phyloP scores from a whole-genome alignment of 2,888 invertebrate species.

The Drosophila lacicola region DNA sequence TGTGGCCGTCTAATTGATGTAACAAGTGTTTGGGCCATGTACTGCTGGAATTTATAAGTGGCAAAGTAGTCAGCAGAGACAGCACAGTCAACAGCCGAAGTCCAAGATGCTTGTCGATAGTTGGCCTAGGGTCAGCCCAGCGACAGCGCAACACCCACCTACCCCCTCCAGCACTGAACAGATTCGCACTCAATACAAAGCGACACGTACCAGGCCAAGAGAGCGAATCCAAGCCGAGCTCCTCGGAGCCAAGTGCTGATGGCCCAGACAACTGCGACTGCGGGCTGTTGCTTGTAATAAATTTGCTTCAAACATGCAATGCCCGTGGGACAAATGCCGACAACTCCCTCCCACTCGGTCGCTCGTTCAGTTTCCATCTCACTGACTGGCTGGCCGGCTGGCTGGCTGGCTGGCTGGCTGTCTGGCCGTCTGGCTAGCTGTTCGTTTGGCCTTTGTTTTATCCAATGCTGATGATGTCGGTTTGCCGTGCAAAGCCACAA shows the following conservation, averaged over 20 bases:
- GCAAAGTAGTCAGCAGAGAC: slow-evolving; percentile 73
- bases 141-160: slow-evolving; percentile 23
- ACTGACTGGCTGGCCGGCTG: slow-evolving; percentile 27
- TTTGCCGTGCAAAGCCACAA: slow-evolving; percentile 80
- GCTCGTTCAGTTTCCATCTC: slow-evolving; percentile 17
- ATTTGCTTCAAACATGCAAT: slow-evolving; percentile 79
- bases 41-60: slow-evolving; percentile 80
- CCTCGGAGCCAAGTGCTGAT: slow-evolving; percentile 70
- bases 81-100: slow-evolving; percentile 61
- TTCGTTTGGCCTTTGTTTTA: slow-evolving; percentile 74
- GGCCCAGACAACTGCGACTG: slow-evolving; percentile 74
- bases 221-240: slow-evolving; percentile 25
- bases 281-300: slow-evolving; percentile 78
- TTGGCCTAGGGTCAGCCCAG: slow-evolving; percentile 59
- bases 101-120: slow-evolving; percentile 77
- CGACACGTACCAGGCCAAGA: slow-evolving; percentile 62
- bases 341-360: slow-evolving; percentile 40
- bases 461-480: slow-evolving; percentile 76
- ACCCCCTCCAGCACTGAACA: slow-evolving; percentile 20
- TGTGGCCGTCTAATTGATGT: slow-evolving; percentile 82
- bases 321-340: slow-evolving; percentile 76
- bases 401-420: slow-evolving; percentile 8
- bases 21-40: slow-evolving; percentile 83
- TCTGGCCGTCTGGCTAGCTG: slow-evolving; percentile 31
- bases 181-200: slow-evolving; percentile 74